Evolutionary conservation across 2,113 vertebrate species (phyloP).

Genomic region (Leucosticte australis): DNA sequence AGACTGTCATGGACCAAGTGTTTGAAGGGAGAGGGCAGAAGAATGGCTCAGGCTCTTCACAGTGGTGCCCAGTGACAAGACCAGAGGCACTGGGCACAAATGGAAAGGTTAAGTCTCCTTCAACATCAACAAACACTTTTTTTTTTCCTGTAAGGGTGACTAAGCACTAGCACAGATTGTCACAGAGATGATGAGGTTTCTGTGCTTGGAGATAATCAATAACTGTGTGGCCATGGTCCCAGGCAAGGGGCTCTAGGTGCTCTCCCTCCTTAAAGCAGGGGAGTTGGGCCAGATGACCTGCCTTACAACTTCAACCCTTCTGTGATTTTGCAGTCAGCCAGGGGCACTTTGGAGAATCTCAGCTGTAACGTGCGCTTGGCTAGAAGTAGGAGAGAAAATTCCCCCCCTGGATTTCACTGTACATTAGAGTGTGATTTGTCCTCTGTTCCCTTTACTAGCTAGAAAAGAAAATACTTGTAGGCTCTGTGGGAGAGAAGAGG

Average conservation of each 20-base stretch:
- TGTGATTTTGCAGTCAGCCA: background rate
- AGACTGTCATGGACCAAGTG: background rate
- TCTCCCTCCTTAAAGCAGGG: background rate
- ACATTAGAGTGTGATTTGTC: background rate
- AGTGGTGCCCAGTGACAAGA: background rate
- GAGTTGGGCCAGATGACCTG: background rate
- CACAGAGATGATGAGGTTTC: background rate
- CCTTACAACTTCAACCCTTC: background rate
- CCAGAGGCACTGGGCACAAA: background rate
- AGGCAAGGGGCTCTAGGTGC: background rate
- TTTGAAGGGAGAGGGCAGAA: background rate
- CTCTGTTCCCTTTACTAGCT: background rate
- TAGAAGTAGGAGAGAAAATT: background rate
- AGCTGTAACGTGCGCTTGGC: background rate
- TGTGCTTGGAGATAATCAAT: background rate
- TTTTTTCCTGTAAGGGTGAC: background rate
- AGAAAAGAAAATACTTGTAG: background rate
- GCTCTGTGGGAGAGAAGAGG: background rate
- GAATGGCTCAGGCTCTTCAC: background rate
- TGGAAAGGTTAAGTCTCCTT: background rate
- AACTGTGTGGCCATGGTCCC: background rate
- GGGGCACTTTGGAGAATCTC: background rate
- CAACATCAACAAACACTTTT: background rate
- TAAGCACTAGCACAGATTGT: background rate
- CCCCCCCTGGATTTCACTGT: background rate